Evolutionary conservation across 2,113 vertebrate genomes (phyloP), one percentile per base, ranked within the genome.

Genomic region (Malurus elegans): DNA sequence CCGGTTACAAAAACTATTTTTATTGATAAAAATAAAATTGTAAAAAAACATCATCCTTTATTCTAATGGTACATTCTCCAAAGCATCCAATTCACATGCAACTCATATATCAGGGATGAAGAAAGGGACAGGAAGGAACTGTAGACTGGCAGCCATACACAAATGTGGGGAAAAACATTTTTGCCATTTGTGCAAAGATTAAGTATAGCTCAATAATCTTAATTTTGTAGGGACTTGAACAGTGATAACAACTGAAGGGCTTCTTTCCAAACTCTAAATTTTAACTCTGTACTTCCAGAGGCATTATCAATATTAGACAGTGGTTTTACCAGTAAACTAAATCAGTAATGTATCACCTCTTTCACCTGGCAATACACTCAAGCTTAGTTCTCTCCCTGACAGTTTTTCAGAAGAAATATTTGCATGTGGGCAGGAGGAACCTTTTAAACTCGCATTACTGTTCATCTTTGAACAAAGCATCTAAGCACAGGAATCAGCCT

Each of bases 21-120:
- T 12, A 28, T 36, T 51, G 8, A 23, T 58, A 60, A 32, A 50
- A 25, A 16, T 14, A 42, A 5, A 48, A 38, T 9, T 19, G 12
- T 16, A 24, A 24, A 53, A 25, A 53, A 21, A 1, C 8, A 7
- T 42, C 31, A 29, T 19, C 6, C 14, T 74, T 71, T 29, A 31
- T 47, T 64, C 18, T 29, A 56, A 17, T 34, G 10, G 12, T 31
- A 91, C 66, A 18, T 79, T 92, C 91, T 48, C 65, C 47, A 65
- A 89, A 79, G 10, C 48, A 40, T 29, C 26, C 18, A 79, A 44
- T 9, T 79, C 18, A 31, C 3, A 29, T 45, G 12, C 7, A 76
- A 20, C 26, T 48, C 1, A 0, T 38, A 2, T 51, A 54, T 16
- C 23, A 42, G 16, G 3, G 32, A 0, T 50, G 18, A 89, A 36